Percentiles rank a stretch among this genome's conserved stretches.
Evolutionary conservation across 1,140 invertebrate genomes (phyloP).

Genomic region (Drosophila truncata): DNA sequence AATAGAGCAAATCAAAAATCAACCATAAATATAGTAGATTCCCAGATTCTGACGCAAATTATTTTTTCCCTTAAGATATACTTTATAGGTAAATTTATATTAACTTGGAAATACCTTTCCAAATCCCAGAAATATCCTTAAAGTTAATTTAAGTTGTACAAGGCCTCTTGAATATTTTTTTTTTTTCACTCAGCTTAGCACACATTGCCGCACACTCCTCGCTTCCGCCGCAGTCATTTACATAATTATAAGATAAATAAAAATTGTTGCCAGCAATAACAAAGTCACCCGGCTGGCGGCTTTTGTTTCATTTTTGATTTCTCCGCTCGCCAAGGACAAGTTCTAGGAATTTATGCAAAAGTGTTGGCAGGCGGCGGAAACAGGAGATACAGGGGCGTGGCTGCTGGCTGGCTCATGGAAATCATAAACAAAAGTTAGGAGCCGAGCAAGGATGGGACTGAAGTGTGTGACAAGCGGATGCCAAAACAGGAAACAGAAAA

Average conservation of each 20-base stretch:
- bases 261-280: conserved; percentile 72
- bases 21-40: not conserved
- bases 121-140: not conserved
- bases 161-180: no score
- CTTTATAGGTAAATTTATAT: not conserved
- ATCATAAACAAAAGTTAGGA: conserved; percentile 61
- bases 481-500: conserved; percentile 73
- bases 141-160: not conserved
- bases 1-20: not conserved
- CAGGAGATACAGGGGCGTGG: conserved; percentile 42
- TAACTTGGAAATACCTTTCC: not conserved
- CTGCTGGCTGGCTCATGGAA: conserved; percentile 57
- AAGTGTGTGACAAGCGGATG: conserved; percentile 74
- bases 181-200: not conserved
- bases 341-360: conserved; percentile 59
- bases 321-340: conserved; percentile 51
- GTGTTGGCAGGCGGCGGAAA: conserved; percentile 22
- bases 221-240: conserved; percentile 44
- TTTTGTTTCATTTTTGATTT: conserved; percentile 77
- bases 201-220: conserved; percentile 4
- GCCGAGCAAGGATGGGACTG: not conserved
- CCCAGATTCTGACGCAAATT: no score
- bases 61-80: not conserved
- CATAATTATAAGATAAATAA: conserved; percentile 84
- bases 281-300: conserved; percentile 23